Base-by-base conservation (phyloP, 2,113 vertebrate species). In the Apteryx mantelli region DNA sequence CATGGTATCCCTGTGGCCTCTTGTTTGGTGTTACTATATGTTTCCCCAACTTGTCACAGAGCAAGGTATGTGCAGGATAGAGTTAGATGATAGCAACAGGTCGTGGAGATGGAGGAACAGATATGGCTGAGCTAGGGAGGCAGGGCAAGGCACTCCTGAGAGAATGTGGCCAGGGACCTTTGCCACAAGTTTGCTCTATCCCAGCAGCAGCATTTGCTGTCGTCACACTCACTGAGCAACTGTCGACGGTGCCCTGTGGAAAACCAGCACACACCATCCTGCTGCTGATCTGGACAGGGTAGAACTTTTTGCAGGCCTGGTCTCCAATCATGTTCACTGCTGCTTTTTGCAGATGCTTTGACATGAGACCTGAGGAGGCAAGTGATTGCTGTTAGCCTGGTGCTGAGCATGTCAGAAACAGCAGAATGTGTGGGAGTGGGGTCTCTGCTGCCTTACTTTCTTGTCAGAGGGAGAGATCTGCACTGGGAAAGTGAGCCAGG, bases 201-300 rank as follows among this genome's bases (percentile, higher is more conserved):
- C 68, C 53, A 38, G 20, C 9, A 1, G 1, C 46, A 32, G 55
- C 18, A 1, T 53, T 66, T 32, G 52, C 68, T 55, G n/a, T 50
- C 60, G 56, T 56, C 2, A 5, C 17, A 93, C 99, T 99, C 97
- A 99, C 99, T 88, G 99, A 98, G 64, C 99, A 99, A 40, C 99
- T 99, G 98, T 99, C 99, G 16, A 98, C 97, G 1, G 98, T 97
- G 40, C 99, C 99, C 26, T 98, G 98, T 21, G 99, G 98, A 86
- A 97, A 98, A 6, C 99, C 99, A 0, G 99, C 99, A 58, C 99
- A 99, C 96, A 99, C 85, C 99, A 99, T 99, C 94, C 98, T 98
- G 63, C 98, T 97, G 90, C 98, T 99, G 94, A 99, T 98, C 93
- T 98, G 98, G 25, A 97, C 95, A 3, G 98, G 98, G 92, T 99